A percentile compares a stretch with the other conserved stretches of the same genome.
phyloP scores from a whole-genome alignment of 2,797 vertebrate species.

The Discoglossus pictus region DNA sequence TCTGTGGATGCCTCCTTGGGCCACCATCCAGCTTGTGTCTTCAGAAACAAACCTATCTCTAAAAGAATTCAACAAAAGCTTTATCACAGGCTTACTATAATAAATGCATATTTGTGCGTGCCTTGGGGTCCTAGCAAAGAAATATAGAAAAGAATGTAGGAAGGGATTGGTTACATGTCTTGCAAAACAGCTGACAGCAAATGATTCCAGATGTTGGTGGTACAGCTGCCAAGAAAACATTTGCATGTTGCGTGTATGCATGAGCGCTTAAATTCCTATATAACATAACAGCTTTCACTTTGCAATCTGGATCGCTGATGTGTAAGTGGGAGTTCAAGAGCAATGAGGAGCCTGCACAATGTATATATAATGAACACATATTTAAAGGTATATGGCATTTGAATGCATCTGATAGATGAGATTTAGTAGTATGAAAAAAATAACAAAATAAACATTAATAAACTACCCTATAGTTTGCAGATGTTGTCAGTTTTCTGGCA shows the following conservation, averaged over 20 bases:
- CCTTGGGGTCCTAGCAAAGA: constrained; percentile 24
- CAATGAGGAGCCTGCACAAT: not conserved
- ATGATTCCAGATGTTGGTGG: constrained; percentile 38
- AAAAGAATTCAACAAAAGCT: too few relatives aligned
- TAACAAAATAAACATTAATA: too few relatives aligned
- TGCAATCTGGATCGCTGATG: not conserved
- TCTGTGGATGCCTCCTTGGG: constrained; percentile 3
- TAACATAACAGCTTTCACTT: constrained; percentile 4
- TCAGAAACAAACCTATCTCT: not conserved
- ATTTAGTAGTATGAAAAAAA: too few relatives aligned
- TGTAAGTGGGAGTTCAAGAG: not conserved
- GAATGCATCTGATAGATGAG: too few relatives aligned
- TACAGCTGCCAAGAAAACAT: constrained; percentile 24
- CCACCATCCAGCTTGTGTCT: constrained; percentile 1
- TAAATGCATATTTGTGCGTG: not conserved
- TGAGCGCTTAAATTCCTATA: constrained; percentile 16
- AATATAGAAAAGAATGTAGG: constrained; percentile 30
- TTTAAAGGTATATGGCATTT: not conserved
- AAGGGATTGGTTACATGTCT: constrained; percentile 33
- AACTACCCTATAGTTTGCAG: too few relatives aligned
- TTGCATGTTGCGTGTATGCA: constrained; percentile 24
- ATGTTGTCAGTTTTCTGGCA: too few relatives aligned
- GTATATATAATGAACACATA: not conserved
- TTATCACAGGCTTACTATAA: not conserved
- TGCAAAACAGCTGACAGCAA: constrained; percentile 45